Percentiles rank a stretch among this genome's conserved stretches.
phyloP scores from a whole-genome alignment of 2,113 vertebrate genomes.

The Meles meles region DNA sequence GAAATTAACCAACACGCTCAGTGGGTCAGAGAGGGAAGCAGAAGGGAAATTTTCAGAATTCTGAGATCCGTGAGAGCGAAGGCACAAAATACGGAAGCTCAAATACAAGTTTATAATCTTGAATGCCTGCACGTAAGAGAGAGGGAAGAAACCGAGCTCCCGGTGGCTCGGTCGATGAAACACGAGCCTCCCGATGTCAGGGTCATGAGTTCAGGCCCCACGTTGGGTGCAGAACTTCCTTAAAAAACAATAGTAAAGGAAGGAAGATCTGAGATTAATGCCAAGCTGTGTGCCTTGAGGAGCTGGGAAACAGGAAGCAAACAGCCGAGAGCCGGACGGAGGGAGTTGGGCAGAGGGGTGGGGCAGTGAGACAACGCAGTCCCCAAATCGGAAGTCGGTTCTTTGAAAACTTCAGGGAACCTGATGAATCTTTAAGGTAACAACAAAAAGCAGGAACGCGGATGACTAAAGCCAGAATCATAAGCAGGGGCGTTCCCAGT shows the following conservation, averaged over 20 bases:
- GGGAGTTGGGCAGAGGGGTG: background rate
- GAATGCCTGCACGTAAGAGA: background rate
- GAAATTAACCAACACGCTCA: background rate
- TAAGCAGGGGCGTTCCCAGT: background rate
- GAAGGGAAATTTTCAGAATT: background rate
- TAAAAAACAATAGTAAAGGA: background rate
- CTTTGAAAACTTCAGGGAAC: background rate
- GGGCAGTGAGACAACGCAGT: fast-evolving
- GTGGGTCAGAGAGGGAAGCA: background rate
- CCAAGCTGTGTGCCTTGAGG: background rate
- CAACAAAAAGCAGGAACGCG: background rate
- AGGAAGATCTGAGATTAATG: background rate
- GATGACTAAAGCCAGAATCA: too few species aligned
- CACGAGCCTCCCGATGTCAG: background rate
- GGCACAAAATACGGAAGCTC: background rate
- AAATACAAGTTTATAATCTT: background rate
- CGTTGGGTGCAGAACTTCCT: background rate
- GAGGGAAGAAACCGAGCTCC: background rate
- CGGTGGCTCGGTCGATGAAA: too few species aligned
- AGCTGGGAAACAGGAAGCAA: background rate
- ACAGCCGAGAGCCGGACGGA: background rate
- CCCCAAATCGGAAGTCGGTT: too few species aligned
- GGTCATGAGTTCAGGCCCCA: background rate
- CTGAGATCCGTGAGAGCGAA: background rate
- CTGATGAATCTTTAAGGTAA: background rate